Percentiles rank a stretch among this genome's conserved stretches.
phyloP scores from a whole-genome alignment of 2,113 vertebrate genomes.

The human region GRCh38 chrX:148058001-148058500 shows the following conservation, averaged over 20 bases:
- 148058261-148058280: background rate
- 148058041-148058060: background rate
- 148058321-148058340: background rate
- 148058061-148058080: background rate
- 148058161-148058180: background rate
- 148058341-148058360: background rate
- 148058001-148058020: background rate
- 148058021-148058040: background rate
- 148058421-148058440: background rate
- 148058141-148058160: background rate
- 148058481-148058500: background rate
- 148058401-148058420: background rate
- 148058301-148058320: background rate
- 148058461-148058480: background rate
- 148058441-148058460: background rate
- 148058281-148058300: background rate
- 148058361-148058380: background rate
- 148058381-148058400: background rate
- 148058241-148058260: background rate
- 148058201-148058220: background rate
- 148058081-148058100: background rate
- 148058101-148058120: background rate
- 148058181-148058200: background rate
- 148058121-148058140: background rate
- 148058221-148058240: background rate